Evolutionary conservation across 2,888 invertebrate species (phyloP), one percentile per base, ranked within the genome.

Genomic region (Lithosia quadra): DNA sequence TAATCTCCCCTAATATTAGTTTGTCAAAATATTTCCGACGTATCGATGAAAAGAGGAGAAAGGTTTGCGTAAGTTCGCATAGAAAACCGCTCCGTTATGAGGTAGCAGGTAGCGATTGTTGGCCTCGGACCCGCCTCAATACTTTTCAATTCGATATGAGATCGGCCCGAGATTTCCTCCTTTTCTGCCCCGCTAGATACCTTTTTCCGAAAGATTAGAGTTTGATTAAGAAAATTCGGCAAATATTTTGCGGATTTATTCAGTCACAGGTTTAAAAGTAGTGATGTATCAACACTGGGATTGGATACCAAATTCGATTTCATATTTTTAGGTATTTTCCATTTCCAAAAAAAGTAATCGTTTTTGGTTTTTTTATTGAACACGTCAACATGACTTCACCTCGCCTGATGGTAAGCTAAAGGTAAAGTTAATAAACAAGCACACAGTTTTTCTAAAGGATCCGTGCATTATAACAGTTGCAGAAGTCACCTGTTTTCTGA

Each of bases 101-200:
- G 83, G 79, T 72, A 72, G 71, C 80, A 80, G 84, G 85, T 83
- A 84, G 74, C 72, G 68, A 67, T 67, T 65, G 65, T 67, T 56
- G 66, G 71, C 72, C 69, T 74, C 75, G 79, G 82, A 71, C 77
- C 79, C 79, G 69, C 76, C 75, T 73, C 77, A 79, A 84, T 84
- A 82, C 78, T 84, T 84, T 86, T 83, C 84, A 84, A 82, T 86
- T 84, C 81, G 82, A 84, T 81, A 83, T 80, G 83, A 78, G 75
- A 80, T 74, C 78, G 76, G 59, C 64, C 76, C 76, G 72, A 82
- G 81, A 80, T 82, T 76, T 75, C 61, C 63, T 60, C 61, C 64
- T 49, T 61, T 80, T 72, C 72, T 74, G 66, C 78, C 73, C 72
- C 69, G 63, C 61, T 60, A 72, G 78, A 80, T 76, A 78, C 80